These are phyloP conservation scores for Pangasius sanitwongsei DNA, from an alignment of 2,797 vertebrate genomes.

Conservation along the genomic window DNA sequence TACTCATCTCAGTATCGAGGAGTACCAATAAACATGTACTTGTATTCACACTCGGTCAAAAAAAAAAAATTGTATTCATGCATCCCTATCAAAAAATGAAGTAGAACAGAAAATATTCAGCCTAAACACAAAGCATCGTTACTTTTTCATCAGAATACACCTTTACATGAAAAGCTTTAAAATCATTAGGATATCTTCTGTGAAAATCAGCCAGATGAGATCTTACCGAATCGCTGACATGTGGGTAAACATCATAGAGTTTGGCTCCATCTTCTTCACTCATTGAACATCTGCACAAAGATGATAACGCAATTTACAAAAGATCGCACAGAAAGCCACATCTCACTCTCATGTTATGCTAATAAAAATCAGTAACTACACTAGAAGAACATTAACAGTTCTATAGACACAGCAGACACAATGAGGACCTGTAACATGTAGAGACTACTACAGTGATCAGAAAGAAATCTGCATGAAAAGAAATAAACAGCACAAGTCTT, in stretches of 20 bases:
- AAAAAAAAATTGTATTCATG: not conserved
- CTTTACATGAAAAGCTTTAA: not conserved
- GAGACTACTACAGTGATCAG: not conserved
- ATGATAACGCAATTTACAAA: constrained; percentile 6
- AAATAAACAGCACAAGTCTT: not conserved
- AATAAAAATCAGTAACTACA: not conserved
- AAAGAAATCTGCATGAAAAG: not conserved
- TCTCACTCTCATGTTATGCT: not conserved
- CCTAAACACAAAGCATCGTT: not conserved
- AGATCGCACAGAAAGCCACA: not conserved
- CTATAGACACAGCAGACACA: too few relatives aligned
- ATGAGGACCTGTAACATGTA: not conserved
- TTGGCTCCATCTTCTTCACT: constrained; percentile 96
- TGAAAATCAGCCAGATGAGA: constrained; percentile 5
- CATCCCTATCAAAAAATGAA: not conserved
- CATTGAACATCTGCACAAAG: constrained; percentile 90
- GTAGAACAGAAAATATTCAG: not conserved
- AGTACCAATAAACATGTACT: not conserved
- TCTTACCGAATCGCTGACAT: constrained; percentile 91
- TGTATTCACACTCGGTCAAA: too few relatives aligned
- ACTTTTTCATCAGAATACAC: not conserved
- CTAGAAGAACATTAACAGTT: not conserved
- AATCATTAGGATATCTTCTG: not conserved
- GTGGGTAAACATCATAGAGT: constrained; percentile 94
- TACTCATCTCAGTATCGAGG: not conserved